phyloP scores from a whole-genome alignment of 2,888 invertebrate genomes.

The Leucania comma region DNA sequence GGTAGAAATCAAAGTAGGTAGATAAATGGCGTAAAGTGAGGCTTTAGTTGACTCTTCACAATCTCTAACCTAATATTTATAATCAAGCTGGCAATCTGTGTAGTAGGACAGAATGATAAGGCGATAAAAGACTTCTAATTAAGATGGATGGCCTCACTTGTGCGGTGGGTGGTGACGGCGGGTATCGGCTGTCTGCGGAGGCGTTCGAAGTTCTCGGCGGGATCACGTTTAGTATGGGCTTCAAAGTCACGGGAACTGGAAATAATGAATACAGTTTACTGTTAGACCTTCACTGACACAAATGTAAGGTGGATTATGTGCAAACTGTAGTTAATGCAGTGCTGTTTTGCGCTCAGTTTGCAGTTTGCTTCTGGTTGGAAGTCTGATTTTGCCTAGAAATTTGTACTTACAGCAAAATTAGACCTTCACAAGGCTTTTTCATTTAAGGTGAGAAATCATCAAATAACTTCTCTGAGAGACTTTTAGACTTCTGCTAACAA shows the following conservation, averaged over 20 bases:
- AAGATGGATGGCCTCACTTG: conserved; percentile 81
- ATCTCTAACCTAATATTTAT: conserved; percentile 54
- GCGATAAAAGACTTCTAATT: conserved; percentile 75
- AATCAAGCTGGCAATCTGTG: conserved; percentile 48
- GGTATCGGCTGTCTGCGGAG: conserved; percentile 78
- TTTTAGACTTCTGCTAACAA: no score
- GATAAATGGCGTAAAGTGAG: conserved; percentile 14
- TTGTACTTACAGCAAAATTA: neutral
- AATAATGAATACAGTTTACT: conserved; percentile 53
- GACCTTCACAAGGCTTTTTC: no score
- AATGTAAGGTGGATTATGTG: conserved; percentile 10
- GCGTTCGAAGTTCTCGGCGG: conserved; percentile 83
- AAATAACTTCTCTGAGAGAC: no score
- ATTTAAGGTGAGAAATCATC: no score
- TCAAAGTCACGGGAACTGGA: conserved; percentile 90
- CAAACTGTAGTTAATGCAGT: neutral
- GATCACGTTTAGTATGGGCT: conserved; percentile 92
- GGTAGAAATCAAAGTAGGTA: neutral
- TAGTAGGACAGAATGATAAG: conserved; percentile 67
- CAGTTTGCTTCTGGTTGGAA: neutral
- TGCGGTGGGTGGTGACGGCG: conserved; percentile 78
- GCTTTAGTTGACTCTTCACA: conserved; percentile 31
- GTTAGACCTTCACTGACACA: conserved; percentile 35
- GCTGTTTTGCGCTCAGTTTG: conserved; percentile 9
- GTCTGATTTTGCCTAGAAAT: neutral